These are phyloP conservation scores for Ormyrus nitidulus DNA, from an alignment of 2,888 invertebrate species.

Conservation along the genomic window DNA sequence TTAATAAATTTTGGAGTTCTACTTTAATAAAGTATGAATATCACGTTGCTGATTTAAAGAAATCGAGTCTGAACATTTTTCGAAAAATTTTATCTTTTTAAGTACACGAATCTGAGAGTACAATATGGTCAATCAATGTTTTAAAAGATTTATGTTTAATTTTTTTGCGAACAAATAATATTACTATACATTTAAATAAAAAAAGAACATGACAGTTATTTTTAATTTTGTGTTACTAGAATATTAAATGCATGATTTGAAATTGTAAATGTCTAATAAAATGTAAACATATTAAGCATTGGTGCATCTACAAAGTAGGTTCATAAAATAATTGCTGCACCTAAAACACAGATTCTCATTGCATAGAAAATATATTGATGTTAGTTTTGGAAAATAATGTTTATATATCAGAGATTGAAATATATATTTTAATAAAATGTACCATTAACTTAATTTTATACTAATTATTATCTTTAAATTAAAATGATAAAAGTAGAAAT, in stretches of 20 bases:
- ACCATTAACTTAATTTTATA: too few species aligned
- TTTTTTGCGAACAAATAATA: conserved; percentile 19
- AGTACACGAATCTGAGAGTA: conserved; percentile 31
- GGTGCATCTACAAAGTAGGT: neutral
- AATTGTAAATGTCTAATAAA: conserved; percentile 31
- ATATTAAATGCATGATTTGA: neutral
- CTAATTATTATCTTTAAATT: too few species aligned
- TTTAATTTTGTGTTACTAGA: conserved; percentile 11
- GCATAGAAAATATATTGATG: neutral
- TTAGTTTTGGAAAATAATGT: neutral
- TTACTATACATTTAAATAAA: neutral
- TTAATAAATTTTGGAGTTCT: neutral
- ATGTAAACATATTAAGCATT: neutral
- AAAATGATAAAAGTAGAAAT: too few species aligned
- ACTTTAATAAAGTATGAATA: conserved; percentile 10
- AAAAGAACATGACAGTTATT: conserved; percentile 20
- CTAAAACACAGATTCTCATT: neutral
- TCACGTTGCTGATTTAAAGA: conserved; percentile 46
- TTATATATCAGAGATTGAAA: conserved; percentile 1
- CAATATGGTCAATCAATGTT: conserved; percentile 47
- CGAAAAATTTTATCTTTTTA: conserved; percentile 33
- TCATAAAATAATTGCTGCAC: neutral
- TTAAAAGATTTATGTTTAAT: conserved; percentile 31
- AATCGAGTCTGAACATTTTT: conserved; percentile 43
- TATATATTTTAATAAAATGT: neutral